phyloP scores from a whole-genome alignment of 2,113 vertebrate genomes.

The Tenrec ecaudatus region DNA sequence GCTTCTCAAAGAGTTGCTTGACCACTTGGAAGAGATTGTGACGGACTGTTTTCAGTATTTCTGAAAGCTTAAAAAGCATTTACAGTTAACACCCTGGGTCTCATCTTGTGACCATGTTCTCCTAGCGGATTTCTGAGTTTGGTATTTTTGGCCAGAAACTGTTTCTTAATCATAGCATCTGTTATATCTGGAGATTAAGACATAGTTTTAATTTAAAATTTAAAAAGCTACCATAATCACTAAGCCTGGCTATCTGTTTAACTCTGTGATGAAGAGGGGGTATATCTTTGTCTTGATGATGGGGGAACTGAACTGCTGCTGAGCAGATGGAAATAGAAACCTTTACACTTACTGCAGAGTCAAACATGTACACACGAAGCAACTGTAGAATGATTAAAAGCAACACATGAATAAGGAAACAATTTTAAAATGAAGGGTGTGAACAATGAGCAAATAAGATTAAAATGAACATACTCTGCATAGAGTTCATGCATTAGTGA shows the following conservation, averaged over 20 bases:
- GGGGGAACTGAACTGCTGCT: no score
- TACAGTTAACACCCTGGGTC: neutral
- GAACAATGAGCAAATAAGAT: neutral
- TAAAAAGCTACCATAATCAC: neutral
- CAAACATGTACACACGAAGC: neutral
- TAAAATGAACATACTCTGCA: neutral
- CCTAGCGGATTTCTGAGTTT: neutral
- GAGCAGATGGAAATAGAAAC: neutral
- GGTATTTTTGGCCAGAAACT: neutral
- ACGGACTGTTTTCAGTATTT: neutral
- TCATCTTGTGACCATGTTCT: neutral
- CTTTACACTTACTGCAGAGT: neutral
- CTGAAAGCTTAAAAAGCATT: neutral
- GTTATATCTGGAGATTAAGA: neutral
- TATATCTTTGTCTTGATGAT: neutral
- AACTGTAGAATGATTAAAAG: neutral
- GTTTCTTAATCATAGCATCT: neutral
- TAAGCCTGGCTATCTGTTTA: neutral
- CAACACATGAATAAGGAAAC: neutral
- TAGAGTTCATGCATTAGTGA: neutral
- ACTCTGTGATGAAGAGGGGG: neutral
- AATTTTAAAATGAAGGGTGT: neutral
- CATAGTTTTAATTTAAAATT: neutral
- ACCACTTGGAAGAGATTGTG: neutral
- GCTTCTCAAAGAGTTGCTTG: neutral